Evolutionary conservation across 2,797 vertebrate species (phyloP), one percentile per base, ranked within the genome.

Genomic region (Coranthus polyacanthus): DNA sequence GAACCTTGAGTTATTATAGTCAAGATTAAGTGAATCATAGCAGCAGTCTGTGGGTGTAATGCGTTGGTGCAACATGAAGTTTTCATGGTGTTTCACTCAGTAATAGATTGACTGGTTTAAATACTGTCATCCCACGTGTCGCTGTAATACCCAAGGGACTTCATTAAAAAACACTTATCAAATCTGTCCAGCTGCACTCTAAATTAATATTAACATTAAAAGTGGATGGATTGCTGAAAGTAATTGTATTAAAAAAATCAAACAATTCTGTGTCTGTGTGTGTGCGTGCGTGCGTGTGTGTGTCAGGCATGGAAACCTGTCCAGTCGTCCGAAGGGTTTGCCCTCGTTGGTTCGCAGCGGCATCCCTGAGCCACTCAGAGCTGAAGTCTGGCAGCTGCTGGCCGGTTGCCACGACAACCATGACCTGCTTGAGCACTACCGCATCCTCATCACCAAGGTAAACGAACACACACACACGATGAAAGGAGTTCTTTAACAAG

Each of bases 381-480:
- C 97, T 32, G 98, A 99, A 82, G 96, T 99, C 65, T 99, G 98
- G 98, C 98, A 99, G 89, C 89, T 99, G 75, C 93, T 99, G 88
- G 95, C 96, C 15, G 96, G 94, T 81, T 99, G 98, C 88, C 98
- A 98, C 22, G 96, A 97, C 86, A 97, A 97, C 91, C 95, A 96
- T 44, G 91, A 90, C 9, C 94, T 99, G 93, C 92, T 99, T 88
- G 97, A 99, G 68, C 93, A 85, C 42, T 99, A 99, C 75, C 95
- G 97, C 84, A 92, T 96, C 68, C 98, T 99, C 90, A 98, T 99
- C 93, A 97, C 96, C 72, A 98, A 97, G 96, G 98, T 99, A 92
- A 75, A 39, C 13, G 18, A 49, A 17, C n/a, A 34, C 46, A 24
- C 53, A 60, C 39, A 44, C 22, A 56, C 3, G 21, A 20, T 53